These are phyloP conservation scores for Pipra filicauda DNA, from an alignment of 2,113 vertebrate genomes.

Conservation along the genomic window DNA sequence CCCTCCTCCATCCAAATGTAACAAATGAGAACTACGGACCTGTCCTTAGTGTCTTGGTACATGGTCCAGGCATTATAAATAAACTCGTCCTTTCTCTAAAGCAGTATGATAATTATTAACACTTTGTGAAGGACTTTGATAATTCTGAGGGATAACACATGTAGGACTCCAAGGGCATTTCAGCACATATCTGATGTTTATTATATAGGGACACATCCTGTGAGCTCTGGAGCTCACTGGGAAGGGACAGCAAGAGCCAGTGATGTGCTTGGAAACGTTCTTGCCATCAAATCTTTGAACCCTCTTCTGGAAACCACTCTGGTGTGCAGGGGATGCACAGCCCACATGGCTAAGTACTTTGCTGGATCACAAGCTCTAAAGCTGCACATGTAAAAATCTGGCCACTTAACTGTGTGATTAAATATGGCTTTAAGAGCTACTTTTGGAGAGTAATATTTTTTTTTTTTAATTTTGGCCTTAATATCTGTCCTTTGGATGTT, in stretches of 20 bases:
- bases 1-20: background rate
- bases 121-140: background rate
- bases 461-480: background rate
- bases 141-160: background rate
- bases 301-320: background rate
- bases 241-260: background rate
- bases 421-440: conserved; percentile 4
- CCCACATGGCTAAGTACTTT: accelerated
- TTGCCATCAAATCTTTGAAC: background rate
- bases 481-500: conserved; percentile 21
- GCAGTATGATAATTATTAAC: background rate
- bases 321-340: background rate
- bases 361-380: background rate
- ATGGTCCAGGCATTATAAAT: background rate
- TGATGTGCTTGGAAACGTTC: background rate
- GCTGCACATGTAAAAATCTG: background rate
- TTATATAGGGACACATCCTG: background rate
- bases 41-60: background rate
- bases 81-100: background rate
- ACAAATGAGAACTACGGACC: background rate
- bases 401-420: background rate
- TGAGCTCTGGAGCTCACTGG: background rate
- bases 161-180: background rate
- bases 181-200: background rate
- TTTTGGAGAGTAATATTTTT: background rate